Conservation (phyloP, 1,140 invertebrate species). For the Doryteuthis pealeii region DNA sequence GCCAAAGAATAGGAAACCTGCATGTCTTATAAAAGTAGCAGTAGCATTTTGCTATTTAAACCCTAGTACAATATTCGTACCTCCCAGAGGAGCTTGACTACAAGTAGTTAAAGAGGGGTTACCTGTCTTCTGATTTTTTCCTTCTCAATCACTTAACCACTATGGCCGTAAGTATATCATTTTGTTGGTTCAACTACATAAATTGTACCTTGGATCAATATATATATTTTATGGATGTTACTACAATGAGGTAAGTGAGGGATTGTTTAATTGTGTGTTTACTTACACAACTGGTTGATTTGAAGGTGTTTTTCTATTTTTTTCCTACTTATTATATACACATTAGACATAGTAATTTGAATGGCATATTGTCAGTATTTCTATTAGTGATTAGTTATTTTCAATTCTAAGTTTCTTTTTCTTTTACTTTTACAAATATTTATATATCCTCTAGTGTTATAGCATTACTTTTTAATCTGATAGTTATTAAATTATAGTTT, state of each 20-base stretch:
- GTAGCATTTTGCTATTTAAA: slow-evolving; percentile 1
- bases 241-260: slow-evolving; percentile 8
- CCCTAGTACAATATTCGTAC: neutral
- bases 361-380: no score
- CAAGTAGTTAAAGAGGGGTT: slow-evolving; percentile 9
- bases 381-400: no score
- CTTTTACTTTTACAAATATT: no score
- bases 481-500: no score
- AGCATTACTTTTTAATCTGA: no score
- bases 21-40: no score
- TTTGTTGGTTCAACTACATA: slow-evolving; percentile 9
- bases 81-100: neutral
- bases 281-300: neutral
- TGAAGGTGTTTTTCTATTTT: no score
- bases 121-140: slow-evolving; percentile 10
- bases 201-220: slow-evolving; percentile 11
- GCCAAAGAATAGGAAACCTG: slow-evolving; percentile 2
- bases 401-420: no score
- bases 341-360: no score
- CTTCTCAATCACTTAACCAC: slow-evolving; percentile 10
- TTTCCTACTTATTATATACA: no score
- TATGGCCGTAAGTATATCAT: slow-evolving; percentile 4
- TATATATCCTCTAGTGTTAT: no score
- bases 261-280: slow-evolving; percentile 2
- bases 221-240: slow-evolving; percentile 1